Percentiles rank a stretch among this genome's conserved stretches.
phyloP scores from a whole-genome alignment of 2,888 invertebrate species.

The Desoria tigrina region DNA sequence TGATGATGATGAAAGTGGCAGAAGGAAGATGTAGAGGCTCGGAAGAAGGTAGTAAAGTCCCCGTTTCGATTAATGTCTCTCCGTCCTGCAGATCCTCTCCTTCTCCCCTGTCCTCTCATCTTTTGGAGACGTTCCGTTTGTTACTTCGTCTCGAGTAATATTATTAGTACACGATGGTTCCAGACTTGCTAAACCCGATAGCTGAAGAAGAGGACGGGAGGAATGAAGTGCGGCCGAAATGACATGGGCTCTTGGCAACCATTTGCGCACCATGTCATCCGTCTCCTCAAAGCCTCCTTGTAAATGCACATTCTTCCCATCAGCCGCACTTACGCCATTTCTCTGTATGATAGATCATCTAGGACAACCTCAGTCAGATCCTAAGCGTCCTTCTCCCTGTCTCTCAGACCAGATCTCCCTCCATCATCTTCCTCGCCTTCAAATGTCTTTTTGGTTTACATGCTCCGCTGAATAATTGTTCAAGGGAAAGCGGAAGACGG shows the following conservation, averaged over 20 bases:
- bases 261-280: constrained; percentile 34
- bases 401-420: neutral
- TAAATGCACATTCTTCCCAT: constrained; percentile 32
- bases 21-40: too few relatives aligned
- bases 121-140: neutral
- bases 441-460: constrained; percentile 8
- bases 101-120: constrained; percentile 22
- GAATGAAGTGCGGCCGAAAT: constrained; percentile 24
- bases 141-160: neutral
- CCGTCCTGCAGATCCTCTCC: constrained; percentile 23
- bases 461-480: constrained; percentile 13
- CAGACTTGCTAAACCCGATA: too few relatives aligned
- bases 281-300: constrained; percentile 37
- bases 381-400: neutral
- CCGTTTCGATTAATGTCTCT: constrained; percentile 34
- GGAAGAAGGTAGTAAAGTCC: constrained; percentile 24
- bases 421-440: neutral
- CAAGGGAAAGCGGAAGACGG: neutral
- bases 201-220: too few relatives aligned
- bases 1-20: constrained; percentile 8
- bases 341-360: constrained; percentile 15
- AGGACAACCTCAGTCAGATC: constrained; percentile 6
- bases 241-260: constrained; percentile 41
- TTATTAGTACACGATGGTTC: too few relatives aligned
- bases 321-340: constrained; percentile 28